A percentile compares a stretch with the other conserved stretches of the same genome.
Conservation (phyloP, 2,113 vertebrate genomes). For the Rousettus leschenaultii region DNA sequence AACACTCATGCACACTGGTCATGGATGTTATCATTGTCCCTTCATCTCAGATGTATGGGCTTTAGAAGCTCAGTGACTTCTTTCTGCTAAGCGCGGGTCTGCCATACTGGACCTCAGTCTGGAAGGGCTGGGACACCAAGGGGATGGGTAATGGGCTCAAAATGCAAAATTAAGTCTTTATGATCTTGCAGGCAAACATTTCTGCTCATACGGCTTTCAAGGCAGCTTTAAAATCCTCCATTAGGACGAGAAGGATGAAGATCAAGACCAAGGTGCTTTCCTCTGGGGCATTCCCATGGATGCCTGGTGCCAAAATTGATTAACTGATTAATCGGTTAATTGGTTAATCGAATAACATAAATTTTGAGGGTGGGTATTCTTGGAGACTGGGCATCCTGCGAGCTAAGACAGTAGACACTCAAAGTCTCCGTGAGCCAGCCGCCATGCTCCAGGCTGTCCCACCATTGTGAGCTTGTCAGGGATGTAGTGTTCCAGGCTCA, state of each 20-base stretch:
- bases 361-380: too few relatives aligned
- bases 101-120: not conserved
- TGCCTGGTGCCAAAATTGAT: too few relatives aligned
- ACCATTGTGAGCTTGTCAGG: too few relatives aligned
- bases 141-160: too few relatives aligned
- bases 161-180: not conserved
- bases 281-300: fast-evolving
- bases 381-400: too few relatives aligned
- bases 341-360: too few relatives aligned
- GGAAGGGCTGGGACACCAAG: not conserved
- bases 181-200: not conserved
- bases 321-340: too few relatives aligned
- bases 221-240: not conserved
- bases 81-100: not conserved
- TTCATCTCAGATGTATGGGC: not conserved
- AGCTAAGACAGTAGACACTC: too few relatives aligned
- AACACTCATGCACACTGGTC: not conserved
- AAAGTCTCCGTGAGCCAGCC: too few relatives aligned
- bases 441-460: too few relatives aligned
- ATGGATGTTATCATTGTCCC: too few relatives aligned
- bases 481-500: too few relatives aligned
- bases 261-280: not conserved
- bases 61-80: not conserved
- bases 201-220: not conserved
- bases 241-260: not conserved